Evolutionary conservation across 1,140 invertebrate species (phyloP).

Genomic region (Campodea augens): DNA sequence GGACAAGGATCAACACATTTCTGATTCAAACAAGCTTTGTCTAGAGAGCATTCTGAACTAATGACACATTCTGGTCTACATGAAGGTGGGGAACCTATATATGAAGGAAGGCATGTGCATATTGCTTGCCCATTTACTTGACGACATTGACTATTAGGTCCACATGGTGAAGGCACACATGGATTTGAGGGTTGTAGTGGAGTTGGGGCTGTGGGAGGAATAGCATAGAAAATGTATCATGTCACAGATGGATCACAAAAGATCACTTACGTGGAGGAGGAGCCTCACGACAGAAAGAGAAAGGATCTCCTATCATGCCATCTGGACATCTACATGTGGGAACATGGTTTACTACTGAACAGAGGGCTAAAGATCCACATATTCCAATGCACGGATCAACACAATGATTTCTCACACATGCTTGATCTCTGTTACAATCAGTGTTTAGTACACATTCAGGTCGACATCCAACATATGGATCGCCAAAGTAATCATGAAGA

Average conservation of each 20-base stretch:
- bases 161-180: slow-evolving; percentile 46
- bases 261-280: slow-evolving; percentile 34
- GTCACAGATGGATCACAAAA: too few relatives aligned
- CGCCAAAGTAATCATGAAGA: slow-evolving; percentile 41
- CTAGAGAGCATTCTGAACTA: too few relatives aligned
- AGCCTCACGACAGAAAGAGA: slow-evolving; percentile 30
- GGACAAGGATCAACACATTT: too few relatives aligned
- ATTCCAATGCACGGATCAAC: slow-evolving; percentile 44
- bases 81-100: too few relatives aligned
- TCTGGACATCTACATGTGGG: slow-evolving; percentile 43
- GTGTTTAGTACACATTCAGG: slow-evolving; percentile 45
- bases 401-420: slow-evolving; percentile 43
- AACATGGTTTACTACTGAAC: slow-evolving; percentile 44
- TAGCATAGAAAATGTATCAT: too few relatives aligned
- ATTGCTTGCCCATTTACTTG: slow-evolving; percentile 33
- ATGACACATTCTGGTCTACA: too few relatives aligned
- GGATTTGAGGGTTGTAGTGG: too few relatives aligned
- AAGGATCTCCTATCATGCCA: slow-evolving; percentile 51
- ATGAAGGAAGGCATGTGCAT: slow-evolving; percentile 31
- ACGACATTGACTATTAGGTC: slow-evolving; percentile 35
- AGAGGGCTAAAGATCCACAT: slow-evolving; percentile 42
- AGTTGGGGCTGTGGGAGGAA: too few relatives aligned
- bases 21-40: too few relatives aligned
- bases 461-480: slow-evolving; percentile 48
- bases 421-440: slow-evolving; percentile 38